A percentile compares a stretch with the other conserved stretches of the same genome.
phyloP scores from a whole-genome alignment of 2,113 vertebrate species.

The Epinephelus fuscoguttatus region DNA sequence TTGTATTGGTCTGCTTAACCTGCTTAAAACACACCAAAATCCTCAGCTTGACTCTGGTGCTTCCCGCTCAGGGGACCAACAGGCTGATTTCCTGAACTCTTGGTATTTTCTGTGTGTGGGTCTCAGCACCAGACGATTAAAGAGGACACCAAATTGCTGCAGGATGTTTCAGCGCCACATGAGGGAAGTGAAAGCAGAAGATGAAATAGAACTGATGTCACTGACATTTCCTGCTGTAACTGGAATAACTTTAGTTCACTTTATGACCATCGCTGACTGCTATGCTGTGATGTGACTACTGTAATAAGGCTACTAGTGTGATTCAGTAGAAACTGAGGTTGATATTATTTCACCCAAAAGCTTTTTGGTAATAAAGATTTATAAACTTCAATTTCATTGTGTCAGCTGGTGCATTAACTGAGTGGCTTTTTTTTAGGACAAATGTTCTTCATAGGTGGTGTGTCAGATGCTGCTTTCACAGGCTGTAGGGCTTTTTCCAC shows the following conservation, averaged over 20 bases:
- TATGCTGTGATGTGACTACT: conserved; percentile 46
- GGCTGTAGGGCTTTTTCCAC: no score
- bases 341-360: conserved; percentile 10
- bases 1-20: not conserved
- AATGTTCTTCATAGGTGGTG: no score
- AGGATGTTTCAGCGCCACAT: not conserved
- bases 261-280: conserved; percentile 18
- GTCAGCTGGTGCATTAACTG: not conserved
- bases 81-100: not conserved
- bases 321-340: conserved; percentile 34
- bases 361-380: conserved; percentile 75
- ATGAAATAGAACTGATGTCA: not conserved
- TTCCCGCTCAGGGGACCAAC: not conserved
- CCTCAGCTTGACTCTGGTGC: not conserved
- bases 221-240: conserved; percentile 35
- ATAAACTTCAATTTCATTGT: conserved; percentile 20
- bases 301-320: conserved; percentile 36
- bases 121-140: not conserved
- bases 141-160: not conserved
- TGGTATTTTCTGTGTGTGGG: not conserved
- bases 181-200: conserved; percentile 47
- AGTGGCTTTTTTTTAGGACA: not conserved
- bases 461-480: no score
- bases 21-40: not conserved
- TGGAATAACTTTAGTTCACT: conserved; percentile 47